Evolutionary conservation across 2,797 vertebrate species (phyloP).

Genomic region (Acanthornis magna): DNA sequence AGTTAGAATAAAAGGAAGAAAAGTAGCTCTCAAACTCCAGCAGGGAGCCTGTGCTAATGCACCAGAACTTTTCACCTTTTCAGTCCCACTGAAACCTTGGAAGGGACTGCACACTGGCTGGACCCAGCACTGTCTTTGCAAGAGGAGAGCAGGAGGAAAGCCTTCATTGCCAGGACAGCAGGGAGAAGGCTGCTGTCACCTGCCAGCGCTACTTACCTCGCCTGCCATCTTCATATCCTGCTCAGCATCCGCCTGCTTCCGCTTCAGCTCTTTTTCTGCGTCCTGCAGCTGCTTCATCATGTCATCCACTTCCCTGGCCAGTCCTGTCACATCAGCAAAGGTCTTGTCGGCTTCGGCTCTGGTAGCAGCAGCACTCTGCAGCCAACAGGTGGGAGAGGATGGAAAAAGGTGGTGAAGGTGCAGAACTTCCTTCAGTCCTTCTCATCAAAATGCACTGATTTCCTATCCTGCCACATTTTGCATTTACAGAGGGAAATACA

Average conservation of each 20-base stretch:
- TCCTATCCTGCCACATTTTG: not conserved
- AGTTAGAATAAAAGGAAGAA: not conserved
- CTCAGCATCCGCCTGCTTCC: slow-evolving; percentile 86
- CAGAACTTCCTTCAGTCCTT: not conserved
- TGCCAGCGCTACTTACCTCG: slow-evolving; percentile 77
- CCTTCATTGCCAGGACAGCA: not conserved
- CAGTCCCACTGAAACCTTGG: not conserved
- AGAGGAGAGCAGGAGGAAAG: not conserved
- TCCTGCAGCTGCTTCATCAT: slow-evolving; percentile 87
- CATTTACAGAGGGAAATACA: not conserved
- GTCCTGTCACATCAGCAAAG: slow-evolving; percentile 81
- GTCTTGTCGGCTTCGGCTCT: slow-evolving; percentile 87
- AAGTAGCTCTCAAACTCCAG: not conserved
- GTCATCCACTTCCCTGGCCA: slow-evolving; percentile 84
- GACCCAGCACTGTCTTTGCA: not conserved
- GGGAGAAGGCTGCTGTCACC: not conserved
- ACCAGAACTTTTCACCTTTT: not conserved
- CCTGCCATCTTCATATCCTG: slow-evolving; percentile 94
- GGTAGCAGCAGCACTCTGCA: slow-evolving; percentile 86
- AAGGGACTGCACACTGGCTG: not conserved
- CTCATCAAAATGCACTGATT: not conserved
- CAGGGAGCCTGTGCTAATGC: not conserved
- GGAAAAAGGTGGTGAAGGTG: not conserved
- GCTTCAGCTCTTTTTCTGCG: slow-evolving; percentile 85
- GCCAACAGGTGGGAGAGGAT: not conserved